Conservation (phyloP, 2,113 vertebrate genomes). For the Nasalis larvatus region DNA sequence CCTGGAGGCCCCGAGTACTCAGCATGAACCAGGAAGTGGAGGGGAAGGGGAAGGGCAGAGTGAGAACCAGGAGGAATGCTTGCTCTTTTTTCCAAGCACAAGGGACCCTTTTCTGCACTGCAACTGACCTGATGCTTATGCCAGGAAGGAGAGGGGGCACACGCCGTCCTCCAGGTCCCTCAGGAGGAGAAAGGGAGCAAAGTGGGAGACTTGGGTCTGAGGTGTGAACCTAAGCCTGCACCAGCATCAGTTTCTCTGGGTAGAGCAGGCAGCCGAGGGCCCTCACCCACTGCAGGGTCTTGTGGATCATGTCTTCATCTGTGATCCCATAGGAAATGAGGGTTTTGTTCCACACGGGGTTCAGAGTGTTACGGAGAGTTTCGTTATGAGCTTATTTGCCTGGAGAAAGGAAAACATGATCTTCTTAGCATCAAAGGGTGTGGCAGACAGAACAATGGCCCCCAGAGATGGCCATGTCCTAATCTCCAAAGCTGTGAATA, state of each 20-base stretch:
- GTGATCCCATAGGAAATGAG: slow-evolving; percentile 99
- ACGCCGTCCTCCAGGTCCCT: neutral
- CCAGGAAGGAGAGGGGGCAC: neutral
- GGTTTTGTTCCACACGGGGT: slow-evolving; percentile 98
- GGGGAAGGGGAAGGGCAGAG: no score
- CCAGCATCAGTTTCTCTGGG: neutral
- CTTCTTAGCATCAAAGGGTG: neutral
- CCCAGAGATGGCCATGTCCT: fast-evolving
- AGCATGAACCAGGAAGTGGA: neutral
- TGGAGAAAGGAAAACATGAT: slow-evolving; percentile 62
- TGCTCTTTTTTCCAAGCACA: neutral
- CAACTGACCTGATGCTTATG: neutral
- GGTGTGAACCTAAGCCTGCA: neutral
- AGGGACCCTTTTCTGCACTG: neutral
- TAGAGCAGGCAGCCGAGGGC: neutral
- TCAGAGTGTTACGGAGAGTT: slow-evolving; percentile 95
- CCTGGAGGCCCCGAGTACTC: fast-evolving
- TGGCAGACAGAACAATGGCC: fast-evolving
- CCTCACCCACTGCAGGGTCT: slow-evolving; percentile 93
- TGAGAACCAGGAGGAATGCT: neutral
- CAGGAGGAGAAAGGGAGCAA: neutral
- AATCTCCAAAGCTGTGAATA: neutral
- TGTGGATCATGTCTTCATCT: slow-evolving; percentile 98
- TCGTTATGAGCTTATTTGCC: slow-evolving; percentile 98
- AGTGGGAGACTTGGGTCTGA: neutral